Conservation (phyloP, 2,888 invertebrate species). For the Mythimna ferrago region DNA sequence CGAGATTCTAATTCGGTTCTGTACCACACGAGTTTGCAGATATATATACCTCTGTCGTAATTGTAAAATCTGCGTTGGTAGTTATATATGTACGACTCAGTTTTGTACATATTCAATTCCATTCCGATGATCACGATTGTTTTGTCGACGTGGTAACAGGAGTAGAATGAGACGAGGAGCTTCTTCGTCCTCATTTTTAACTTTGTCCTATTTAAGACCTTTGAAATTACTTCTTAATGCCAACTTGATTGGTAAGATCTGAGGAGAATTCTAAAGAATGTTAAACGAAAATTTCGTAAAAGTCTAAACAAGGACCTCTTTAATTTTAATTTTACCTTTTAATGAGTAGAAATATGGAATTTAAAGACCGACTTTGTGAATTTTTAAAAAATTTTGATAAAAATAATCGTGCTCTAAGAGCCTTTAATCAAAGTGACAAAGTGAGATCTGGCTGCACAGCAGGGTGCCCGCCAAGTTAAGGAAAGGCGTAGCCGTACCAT, state of each 20-base stretch:
- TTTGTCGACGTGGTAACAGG: conserved; percentile 17
- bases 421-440: no score
- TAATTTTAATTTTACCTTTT: no score
- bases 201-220: conserved; percentile 56
- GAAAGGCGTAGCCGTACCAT: no score
- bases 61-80: conserved; percentile 39
- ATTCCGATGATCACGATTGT: conserved; percentile 33
- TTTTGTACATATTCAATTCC: conserved; percentile 16
- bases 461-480: no score
- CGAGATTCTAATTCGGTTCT: conserved; percentile 57
- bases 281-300: conserved; percentile 33
- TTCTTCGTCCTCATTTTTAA: conserved; percentile 34
- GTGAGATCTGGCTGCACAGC: no score
- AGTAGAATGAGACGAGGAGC: conserved; percentile 12
- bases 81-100: background rate
- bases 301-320: background rate
- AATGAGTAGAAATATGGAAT: background rate
- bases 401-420: no score
- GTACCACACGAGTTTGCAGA: conserved; percentile 37
- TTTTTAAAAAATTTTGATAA: no score
- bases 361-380: background rate
- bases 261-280: conserved; percentile 47
- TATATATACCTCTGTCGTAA: conserved; percentile 46
- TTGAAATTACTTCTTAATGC: conserved; percentile 67
- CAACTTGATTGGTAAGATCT: conserved; percentile 66